A percentile compares a stretch with the other conserved stretches of the same genome.
phyloP scores from a whole-genome alignment of 2,888 invertebrate species.

The Acanthacorydalis orientalis region DNA sequence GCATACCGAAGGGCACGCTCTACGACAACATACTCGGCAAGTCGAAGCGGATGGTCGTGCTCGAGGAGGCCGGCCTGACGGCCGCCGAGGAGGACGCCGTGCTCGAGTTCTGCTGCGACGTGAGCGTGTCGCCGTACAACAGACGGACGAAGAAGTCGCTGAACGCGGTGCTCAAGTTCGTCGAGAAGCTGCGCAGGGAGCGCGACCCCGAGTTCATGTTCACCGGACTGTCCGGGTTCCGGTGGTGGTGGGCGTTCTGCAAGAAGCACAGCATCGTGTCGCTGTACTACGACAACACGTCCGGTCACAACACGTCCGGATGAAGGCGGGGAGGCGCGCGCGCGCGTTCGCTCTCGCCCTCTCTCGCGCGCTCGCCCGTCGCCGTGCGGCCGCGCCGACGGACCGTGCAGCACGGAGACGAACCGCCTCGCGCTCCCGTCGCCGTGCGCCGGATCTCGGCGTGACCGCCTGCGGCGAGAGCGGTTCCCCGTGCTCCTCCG shows the following conservation, averaged over 20 bases:
- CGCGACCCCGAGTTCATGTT: constrained; percentile 49
- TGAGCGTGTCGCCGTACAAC: constrained; percentile 50
- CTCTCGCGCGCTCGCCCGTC: too few relatives aligned
- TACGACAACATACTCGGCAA: constrained; percentile 66
- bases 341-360: too few relatives aligned
- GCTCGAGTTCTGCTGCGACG: constrained; percentile 57
- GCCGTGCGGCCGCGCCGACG: too few relatives aligned
- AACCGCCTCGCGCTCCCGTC: too few relatives aligned
- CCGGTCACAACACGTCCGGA: neutral
- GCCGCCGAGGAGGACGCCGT: constrained; percentile 44
- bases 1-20: constrained; percentile 59
- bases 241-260: constrained; percentile 75
- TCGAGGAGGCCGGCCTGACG: constrained; percentile 49
- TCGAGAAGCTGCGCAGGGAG: constrained; percentile 40
- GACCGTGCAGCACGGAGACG: too few relatives aligned
- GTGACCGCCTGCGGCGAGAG: too few relatives aligned
- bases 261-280: constrained; percentile 62
- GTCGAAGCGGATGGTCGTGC: constrained; percentile 56
- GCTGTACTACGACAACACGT: constrained; percentile 31
- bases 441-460: too few relatives aligned
- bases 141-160: constrained; percentile 53
- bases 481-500: too few relatives aligned
- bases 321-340: too few relatives aligned
- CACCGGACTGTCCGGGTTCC: constrained; percentile 50
- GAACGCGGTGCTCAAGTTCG: constrained; percentile 41